Evolutionary conservation across 2,113 vertebrate genomes (phyloP).

Genomic region (human): GRCh38 chr7:154859501-154860000

Average conservation of each 20-base stretch:
- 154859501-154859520: neutral
- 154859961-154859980: accelerated
- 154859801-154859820: neutral
- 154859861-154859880: neutral
- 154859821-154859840: too few species aligned
- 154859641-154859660: constrained; percentile 68
- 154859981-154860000: accelerated
- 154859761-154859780: neutral
- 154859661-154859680: constrained; percentile 57
- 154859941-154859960: accelerated
- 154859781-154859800: accelerated
- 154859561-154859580: neutral
- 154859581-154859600: neutral
- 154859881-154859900: neutral
- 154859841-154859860: accelerated
- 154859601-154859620: constrained; percentile 53
- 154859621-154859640: constrained; percentile 10
- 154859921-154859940: neutral
- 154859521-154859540: neutral
- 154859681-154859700: constrained; percentile 11
- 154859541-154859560: neutral
- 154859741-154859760: accelerated
- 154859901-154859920: neutral
- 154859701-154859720: neutral
- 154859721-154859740: neutral